Conservation (phyloP, 1,140 invertebrate genomes). For the Drosophila triauraria region DNA sequence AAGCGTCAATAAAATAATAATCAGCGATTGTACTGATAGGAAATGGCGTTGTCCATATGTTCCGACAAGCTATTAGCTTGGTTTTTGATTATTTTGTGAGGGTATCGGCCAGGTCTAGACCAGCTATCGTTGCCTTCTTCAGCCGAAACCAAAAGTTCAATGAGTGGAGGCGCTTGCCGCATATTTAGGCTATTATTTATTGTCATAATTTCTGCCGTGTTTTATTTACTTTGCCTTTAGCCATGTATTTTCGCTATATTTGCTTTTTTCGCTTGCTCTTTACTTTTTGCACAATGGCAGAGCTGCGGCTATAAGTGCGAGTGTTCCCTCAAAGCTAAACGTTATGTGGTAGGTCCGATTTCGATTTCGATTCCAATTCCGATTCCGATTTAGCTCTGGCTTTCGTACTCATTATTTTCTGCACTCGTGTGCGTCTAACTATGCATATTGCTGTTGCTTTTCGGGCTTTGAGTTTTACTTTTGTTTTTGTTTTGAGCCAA, state of each 20-base stretch:
- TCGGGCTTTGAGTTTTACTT: conserved; percentile 49
- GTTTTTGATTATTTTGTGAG: neutral
- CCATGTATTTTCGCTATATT: conserved; percentile 5
- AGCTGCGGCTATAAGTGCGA: neutral
- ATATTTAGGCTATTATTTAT: conserved; percentile 50
- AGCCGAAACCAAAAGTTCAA: conserved; percentile 49
- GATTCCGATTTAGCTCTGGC: conserved; percentile 8
- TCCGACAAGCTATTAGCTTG: neutral
- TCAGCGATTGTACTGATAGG: neutral
- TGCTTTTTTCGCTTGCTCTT: conserved; percentile 9
- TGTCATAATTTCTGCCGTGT: conserved; percentile 51
- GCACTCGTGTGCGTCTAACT: conserved; percentile 3
- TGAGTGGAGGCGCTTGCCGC: conserved; percentile 22
- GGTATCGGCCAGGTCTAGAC: conserved; percentile 15
- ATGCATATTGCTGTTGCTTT: conserved; percentile 42
- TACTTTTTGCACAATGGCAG: conserved; percentile 36
- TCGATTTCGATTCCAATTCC: conserved; percentile 1
- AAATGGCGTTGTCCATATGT: neutral
- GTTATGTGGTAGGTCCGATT: conserved; percentile 69
- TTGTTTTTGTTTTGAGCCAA: conserved; percentile 60
- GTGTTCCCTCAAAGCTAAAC: conserved; percentile 29
- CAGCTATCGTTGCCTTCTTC: neutral
- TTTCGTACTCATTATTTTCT: conserved; percentile 20
- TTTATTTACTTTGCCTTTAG: conserved; percentile 18
- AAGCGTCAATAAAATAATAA: conserved; percentile 4